A percentile compares a stretch with the other conserved stretches of the same genome.
Conservation (phyloP, 2,888 invertebrate species). For the Chrysolina americana region DNA sequence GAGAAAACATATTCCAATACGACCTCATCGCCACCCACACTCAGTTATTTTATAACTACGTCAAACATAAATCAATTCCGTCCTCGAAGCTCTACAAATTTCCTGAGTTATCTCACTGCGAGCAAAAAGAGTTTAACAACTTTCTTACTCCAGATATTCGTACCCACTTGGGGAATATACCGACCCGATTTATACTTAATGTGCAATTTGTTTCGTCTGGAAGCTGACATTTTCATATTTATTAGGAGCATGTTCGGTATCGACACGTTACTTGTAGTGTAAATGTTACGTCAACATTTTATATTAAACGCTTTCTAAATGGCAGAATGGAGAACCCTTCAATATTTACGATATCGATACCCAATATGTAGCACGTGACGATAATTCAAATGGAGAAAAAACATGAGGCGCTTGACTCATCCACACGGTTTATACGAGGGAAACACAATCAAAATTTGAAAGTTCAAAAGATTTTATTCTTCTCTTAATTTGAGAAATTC, state of each 20-base stretch:
- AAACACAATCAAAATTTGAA: too few species aligned
- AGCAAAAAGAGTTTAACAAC: conserved; percentile 29
- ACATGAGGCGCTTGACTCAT: too few species aligned
- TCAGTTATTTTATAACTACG: background rate
- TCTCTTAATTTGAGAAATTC: too few species aligned
- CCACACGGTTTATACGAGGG: too few species aligned
- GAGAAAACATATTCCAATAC: too few species aligned
- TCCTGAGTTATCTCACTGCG: conserved; percentile 23
- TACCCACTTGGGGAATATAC: conserved; percentile 39
- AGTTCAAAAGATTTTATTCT: too few species aligned
- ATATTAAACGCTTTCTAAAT: conserved; percentile 14
- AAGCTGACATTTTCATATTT: conserved; percentile 52
- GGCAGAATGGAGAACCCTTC: background rate
- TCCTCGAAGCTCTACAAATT: conserved; percentile 7
- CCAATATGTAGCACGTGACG: background rate
- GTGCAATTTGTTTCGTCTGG: conserved; percentile 52
- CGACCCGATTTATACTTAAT: conserved; percentile 48
- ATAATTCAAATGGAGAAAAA: too few species aligned
- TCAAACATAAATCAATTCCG: conserved; percentile 9
- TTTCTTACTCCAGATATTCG: conserved; percentile 18
- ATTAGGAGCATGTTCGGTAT: conserved; percentile 40
- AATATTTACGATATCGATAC: conserved; percentile 19
- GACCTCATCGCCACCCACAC: background rate
- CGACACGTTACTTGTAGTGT: conserved; percentile 37
- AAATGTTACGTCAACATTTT: conserved; percentile 43